Evolutionary conservation across 2,888 invertebrate species (phyloP).

Genomic region (Drosophila barbarae): DNA sequence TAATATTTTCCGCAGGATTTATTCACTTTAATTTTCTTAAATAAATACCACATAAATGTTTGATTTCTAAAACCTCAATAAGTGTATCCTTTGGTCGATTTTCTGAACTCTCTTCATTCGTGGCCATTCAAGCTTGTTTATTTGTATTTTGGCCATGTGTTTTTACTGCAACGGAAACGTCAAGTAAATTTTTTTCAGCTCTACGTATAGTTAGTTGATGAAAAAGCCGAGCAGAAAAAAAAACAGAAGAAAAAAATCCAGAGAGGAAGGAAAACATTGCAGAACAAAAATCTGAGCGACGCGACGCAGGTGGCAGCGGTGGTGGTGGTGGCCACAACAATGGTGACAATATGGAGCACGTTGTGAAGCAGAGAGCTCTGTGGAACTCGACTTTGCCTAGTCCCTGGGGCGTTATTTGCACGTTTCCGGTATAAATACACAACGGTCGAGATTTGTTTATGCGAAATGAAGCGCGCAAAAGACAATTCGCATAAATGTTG

Average conservation of each 20-base stretch:
- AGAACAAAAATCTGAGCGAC: constrained; percentile 51
- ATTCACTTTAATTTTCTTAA: neutral
- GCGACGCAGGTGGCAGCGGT: constrained; percentile 57
- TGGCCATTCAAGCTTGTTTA: constrained; percentile 41
- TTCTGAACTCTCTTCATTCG: neutral
- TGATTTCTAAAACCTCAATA: neutral
- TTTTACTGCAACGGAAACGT: constrained; percentile 72
- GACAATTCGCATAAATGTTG: constrained; percentile 74
- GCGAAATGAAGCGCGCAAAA: constrained; percentile 75
- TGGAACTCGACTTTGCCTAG: constrained; percentile 68
- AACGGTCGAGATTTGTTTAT: constrained; percentile 73
- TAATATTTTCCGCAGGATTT: neutral
- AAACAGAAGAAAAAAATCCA: constrained; percentile 20
- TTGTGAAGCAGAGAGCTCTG: constrained; percentile 11
- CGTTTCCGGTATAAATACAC: constrained; percentile 75
- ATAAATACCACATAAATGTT: neutral
- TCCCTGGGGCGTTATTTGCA: constrained; percentile 74
- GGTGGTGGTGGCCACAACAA: constrained; percentile 59
- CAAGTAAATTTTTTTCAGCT: constrained; percentile 64
- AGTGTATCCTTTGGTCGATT: constrained; percentile 20
- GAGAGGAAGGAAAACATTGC: constrained; percentile 20
- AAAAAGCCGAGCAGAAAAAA: constrained; percentile 36
- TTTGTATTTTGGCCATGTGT: constrained; percentile 69
- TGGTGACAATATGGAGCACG: constrained; percentile 55
- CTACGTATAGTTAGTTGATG: constrained; percentile 68